phyloP scores from a whole-genome alignment of 1,140 invertebrate genomes.

The Eufriesea mexicana region DNA sequence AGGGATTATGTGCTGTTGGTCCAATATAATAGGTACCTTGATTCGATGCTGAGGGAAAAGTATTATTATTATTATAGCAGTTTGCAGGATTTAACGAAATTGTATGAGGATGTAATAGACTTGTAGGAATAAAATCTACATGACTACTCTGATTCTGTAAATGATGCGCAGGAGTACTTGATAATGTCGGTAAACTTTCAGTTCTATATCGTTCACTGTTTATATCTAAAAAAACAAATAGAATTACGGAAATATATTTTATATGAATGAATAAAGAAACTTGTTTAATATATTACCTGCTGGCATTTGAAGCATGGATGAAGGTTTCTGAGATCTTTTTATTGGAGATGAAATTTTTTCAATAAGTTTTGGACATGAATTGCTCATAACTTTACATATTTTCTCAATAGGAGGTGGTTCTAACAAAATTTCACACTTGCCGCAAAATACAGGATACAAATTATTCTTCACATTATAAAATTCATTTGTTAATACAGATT shows the following conservation, averaged over 20 bases:
- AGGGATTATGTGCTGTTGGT: not conserved
- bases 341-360: slow-evolving; percentile 20
- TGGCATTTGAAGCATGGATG: not conserved
- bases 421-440: slow-evolving; percentile 60
- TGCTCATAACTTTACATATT: slow-evolving; percentile 66
- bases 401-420: slow-evolving; percentile 53
- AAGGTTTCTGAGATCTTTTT: slow-evolving; percentile 9
- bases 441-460: slow-evolving; percentile 69
- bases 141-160: not conserved
- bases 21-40: not conserved
- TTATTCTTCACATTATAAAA: slow-evolving; percentile 57
- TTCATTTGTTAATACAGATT: slow-evolving; percentile 64
- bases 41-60: not conserved
- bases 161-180: not conserved
- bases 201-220: not conserved
- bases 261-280: not conserved
- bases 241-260: not conserved
- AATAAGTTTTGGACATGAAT: slow-evolving; percentile 39
- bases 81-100: not conserved
- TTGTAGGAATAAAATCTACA: not conserved
- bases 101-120: not conserved
- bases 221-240: slow-evolving; percentile 1
- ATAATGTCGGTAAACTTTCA: not conserved
- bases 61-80: not conserved
- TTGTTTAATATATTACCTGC: slow-evolving; percentile 8